Evolutionary conservation across 1,140 invertebrate genomes (phyloP), one percentile per base, ranked within the genome.

Genomic region (Drosophila funebris): DNA sequence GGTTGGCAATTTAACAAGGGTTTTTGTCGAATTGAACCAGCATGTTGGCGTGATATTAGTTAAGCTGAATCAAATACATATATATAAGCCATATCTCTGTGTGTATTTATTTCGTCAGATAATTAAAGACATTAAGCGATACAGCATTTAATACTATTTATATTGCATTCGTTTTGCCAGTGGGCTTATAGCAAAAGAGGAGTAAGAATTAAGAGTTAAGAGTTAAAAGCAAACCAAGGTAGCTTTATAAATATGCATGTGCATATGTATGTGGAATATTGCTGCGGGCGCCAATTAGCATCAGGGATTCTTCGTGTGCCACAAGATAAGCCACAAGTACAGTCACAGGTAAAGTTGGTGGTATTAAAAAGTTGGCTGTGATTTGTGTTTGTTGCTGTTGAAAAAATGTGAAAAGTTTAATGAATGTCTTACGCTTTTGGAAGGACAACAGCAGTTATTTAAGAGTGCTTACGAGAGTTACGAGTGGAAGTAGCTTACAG

Each of bases 241-340:
- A 46, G 29, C 33, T 14, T 37, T 39, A 52, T 52, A 22, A 14
- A 31, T 48, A 44, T 44, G 22, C 11, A 46, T 46, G n/a, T 29
- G 7, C 14, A 14, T 44, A 9, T 46, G 31, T 44, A 9, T 46
- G 31, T 16, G 20, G 4, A 43, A 27, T 33, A 41, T 33, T 29
- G 56, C 73, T 64, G 24, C 46, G 24, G 69, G 73, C 41, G 50
- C 76, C 76, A 80, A 80, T 76, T 79, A 80, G 78, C 72, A 79
- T 62, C 44, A 56, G 46, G 52, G 41, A 62, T 62, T 62, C 18
- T 16, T 33, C 11, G n/a, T 62, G 33, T 44, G 56, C 33, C 29
- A 18, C 18, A 48, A 68, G 73, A 76, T 74, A 78, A 79, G 39
- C 71, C 76, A 36, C 1, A 79, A 24, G 50, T 56, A 24, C 29